Evolutionary conservation across 2,113 vertebrate species (phyloP), one percentile per base, ranked within the genome.

Genomic region (Pterocles gutturalis): DNA sequence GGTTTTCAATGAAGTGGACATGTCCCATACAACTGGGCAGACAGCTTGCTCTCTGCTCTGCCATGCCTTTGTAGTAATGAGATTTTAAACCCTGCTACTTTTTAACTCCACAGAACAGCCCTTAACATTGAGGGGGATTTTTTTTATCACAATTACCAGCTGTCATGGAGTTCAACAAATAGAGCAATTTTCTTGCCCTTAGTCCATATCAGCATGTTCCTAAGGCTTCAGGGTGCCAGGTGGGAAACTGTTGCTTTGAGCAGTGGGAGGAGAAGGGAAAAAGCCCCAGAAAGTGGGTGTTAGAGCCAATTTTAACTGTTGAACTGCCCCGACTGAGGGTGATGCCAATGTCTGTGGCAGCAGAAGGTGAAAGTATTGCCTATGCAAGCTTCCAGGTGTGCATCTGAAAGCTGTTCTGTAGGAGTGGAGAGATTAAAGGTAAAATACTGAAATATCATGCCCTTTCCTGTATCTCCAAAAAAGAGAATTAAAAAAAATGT

Each of bases 91-190:
- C 66, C 61, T 67, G 67, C 31, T 87, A 75, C 29, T 88, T 87
- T 82, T 55, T 91, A 93, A 82, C 81, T 55, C 12, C 17, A 24
- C 46, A 33, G 22, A 94, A 83, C 67, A 94, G 51, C 64, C n/a
- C 38, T 61, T 65, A 64, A 38, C 13, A 15, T 69, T 64, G 90
- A 92, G 31, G 26, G 64, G 41, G 48, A 34, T 13, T 25, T 31
- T 96, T 75, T 94, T 96, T 43, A 84, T 92, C 91, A 83, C 61
- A 84, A 70, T 86, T 86, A 66, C 64, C 81, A 87, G 85, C 79
- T 94, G 82, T 78, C 57, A 29, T 13, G 71, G 46, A 72, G 38
- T 72, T 97, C 95, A 90, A 86, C 62, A 93, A 94, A 83, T 25
- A 90, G 65, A 87, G 38, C 84, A 53, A 58, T 96, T 95, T 96